These are phyloP conservation scores for Panopea generosa DNA, from an alignment of 2,888 invertebrate genomes.

Conservation along the genomic window DNA sequence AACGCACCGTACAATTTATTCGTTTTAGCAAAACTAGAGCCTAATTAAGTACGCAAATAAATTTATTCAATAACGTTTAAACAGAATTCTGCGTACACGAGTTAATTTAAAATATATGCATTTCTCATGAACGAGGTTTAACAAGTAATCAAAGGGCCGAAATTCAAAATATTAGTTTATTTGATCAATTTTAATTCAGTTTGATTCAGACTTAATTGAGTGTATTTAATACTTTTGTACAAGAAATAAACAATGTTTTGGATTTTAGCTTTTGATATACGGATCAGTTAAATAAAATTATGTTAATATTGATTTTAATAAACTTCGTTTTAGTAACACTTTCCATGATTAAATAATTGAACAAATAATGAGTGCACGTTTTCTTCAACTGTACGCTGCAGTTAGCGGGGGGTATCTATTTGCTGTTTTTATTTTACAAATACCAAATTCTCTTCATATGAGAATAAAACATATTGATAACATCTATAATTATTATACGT, in stretches of 20 bases:
- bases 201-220: conserved; percentile 26
- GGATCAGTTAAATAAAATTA: conserved; percentile 13
- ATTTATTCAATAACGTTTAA: neutral
- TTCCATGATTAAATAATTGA: conserved; percentile 1
- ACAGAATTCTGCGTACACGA: neutral
- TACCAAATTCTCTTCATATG: no score
- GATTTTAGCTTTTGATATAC: conserved; percentile 1
- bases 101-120: conserved; percentile 5
- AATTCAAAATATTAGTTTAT: conserved; percentile 56
- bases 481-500: no score
- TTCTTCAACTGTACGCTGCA: no score
- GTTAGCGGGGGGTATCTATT: no score
- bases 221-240: conserved; percentile 33
- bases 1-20: conserved; percentile 36
- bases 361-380: no score
- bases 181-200: conserved; percentile 27
- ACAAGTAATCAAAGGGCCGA: conserved; percentile 21
- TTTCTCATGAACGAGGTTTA: conserved; percentile 39
- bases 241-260: conserved; percentile 12
- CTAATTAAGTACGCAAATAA: conserved; percentile 18
- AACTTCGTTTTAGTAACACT: neutral
- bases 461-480: no score
- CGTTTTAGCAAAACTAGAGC: conserved; percentile 14
- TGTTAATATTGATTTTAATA: conserved; percentile 24
- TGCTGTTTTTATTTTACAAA: no score